Evolutionary conservation across 37 sponge, comb jelly and placozoan species (phyloP).

Genomic region (Lycopodina hypogea): DNA sequence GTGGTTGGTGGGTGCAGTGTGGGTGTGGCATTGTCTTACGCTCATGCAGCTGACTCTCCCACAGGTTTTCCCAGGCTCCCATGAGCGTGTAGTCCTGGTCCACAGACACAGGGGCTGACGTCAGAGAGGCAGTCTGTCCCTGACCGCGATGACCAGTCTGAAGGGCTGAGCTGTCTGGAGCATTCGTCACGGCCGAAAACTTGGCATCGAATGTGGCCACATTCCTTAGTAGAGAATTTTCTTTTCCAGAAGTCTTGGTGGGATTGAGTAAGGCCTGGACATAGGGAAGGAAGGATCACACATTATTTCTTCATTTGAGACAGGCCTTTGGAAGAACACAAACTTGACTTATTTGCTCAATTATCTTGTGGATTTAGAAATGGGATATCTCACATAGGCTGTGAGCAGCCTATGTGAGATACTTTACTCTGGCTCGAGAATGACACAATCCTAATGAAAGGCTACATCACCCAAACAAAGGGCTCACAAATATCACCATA

Average conservation of each 20-base stretch:
- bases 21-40: constrained; percentile 27
- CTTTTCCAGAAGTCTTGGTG: not conserved
- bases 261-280: not conserved
- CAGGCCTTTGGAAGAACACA: too few species aligned
- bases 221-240: not conserved
- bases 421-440: too few species aligned
- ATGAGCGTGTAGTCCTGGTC: constrained; percentile 20
- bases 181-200: constrained; percentile 9
- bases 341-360: too few species aligned
- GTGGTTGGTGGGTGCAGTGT: too few species aligned
- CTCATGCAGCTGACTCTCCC: constrained; percentile 29
- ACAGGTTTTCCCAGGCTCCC: constrained; percentile 21
- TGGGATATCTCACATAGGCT: too few species aligned
- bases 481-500: too few species aligned
- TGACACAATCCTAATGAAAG: too few species aligned
- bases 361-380: too few species aligned
- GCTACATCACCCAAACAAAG: too few species aligned
- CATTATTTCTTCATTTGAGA: too few species aligned
- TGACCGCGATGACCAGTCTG: constrained; percentile 4
- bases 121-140: not conserved
- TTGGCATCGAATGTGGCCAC: constrained; percentile 45
- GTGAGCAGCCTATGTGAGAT: too few species aligned
- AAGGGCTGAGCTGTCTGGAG: not conserved
- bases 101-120: not conserved
- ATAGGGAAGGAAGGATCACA: not conserved